phyloP scores from a whole-genome alignment of 2,888 invertebrate genomes.

The Athripsodes cinereus region DNA sequence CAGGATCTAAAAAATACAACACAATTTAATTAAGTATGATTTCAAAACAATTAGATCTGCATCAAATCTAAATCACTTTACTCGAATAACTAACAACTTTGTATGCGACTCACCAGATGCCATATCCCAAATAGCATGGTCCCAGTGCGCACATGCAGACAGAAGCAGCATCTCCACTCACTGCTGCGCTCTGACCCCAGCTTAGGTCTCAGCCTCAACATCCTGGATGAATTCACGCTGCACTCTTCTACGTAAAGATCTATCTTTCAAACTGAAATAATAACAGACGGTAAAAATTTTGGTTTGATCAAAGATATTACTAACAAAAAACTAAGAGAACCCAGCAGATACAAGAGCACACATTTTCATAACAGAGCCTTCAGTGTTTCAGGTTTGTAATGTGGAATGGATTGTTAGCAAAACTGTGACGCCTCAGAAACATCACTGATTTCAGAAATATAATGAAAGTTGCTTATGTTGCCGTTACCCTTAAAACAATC shows the following conservation, averaged over 20 bases:
- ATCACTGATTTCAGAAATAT: no score
- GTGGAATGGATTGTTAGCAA: no score
- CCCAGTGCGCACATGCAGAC: constrained; percentile 77
- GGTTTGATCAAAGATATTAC: no score
- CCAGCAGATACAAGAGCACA: no score
- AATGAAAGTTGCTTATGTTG: no score
- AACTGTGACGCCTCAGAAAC: no score
- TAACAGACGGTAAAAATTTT: not conserved
- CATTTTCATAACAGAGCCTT: no score
- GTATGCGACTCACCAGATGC: constrained; percentile 77
- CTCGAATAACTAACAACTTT: not conserved
- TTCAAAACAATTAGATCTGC: no score
- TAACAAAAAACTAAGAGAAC: no score
- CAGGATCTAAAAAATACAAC: constrained; percentile 53
- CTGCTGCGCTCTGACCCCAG: constrained; percentile 60
- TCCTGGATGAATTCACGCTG: constrained; percentile 29
- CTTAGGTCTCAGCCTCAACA: constrained; percentile 59
- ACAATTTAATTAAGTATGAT: not conserved
- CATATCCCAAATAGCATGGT: constrained; percentile 76
- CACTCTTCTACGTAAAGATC: not conserved
- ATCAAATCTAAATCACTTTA: not conserved
- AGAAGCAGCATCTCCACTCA: constrained; percentile 76
- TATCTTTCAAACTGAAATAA: not conserved
- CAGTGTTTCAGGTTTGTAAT: no score
- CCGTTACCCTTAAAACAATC: no score